These are phyloP conservation scores for Sebastes hopkinsi DNA, from an alignment of 2,797 vertebrate species.

Conservation along the genomic window DNA sequence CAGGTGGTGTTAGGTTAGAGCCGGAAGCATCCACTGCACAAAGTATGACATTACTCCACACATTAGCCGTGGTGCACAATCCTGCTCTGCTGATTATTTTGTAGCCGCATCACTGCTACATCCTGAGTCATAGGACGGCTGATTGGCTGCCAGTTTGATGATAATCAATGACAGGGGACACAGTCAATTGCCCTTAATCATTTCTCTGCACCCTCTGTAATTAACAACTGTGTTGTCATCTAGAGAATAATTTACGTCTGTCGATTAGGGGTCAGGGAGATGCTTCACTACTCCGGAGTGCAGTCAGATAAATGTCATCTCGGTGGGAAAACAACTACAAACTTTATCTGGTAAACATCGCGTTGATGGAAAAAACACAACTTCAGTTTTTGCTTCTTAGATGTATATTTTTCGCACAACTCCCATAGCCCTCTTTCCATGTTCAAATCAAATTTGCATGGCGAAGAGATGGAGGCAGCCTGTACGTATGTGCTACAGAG, in stretches of 20 bases:
- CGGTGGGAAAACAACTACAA: neutral
- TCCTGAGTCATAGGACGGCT: slow-evolving; percentile 17
- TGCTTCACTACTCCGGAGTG: neutral
- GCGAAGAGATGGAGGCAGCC: slow-evolving; percentile 10
- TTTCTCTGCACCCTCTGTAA: slow-evolving; percentile 44
- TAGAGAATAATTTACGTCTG: slow-evolving; percentile 31
- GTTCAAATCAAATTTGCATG: slow-evolving; percentile 31
- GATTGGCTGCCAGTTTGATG: slow-evolving; percentile 51
- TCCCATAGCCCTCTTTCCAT: neutral
- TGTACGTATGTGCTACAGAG: neutral
- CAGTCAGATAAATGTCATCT: slow-evolving; percentile 6
- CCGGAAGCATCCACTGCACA: slow-evolving; percentile 36
- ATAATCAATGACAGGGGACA: slow-evolving; percentile 56
- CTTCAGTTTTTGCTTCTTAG: neutral
- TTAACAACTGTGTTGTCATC: slow-evolving; percentile 38
- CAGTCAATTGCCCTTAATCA: slow-evolving; percentile 57
- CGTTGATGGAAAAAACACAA: neutral
- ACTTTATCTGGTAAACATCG: neutral
- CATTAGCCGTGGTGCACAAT: neutral
- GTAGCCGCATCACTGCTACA: neutral
- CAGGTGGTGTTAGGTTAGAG: slow-evolving; percentile 41
- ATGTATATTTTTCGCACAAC: neutral
- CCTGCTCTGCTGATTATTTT: slow-evolving; percentile 28
- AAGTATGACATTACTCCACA: slow-evolving; percentile 32
- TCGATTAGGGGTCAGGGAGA: slow-evolving; percentile 30